A percentile compares a stretch with the other conserved stretches of the same genome.
Conservation (phyloP, 2,113 vertebrate genomes). For the Thermophis baileyi region DNA sequence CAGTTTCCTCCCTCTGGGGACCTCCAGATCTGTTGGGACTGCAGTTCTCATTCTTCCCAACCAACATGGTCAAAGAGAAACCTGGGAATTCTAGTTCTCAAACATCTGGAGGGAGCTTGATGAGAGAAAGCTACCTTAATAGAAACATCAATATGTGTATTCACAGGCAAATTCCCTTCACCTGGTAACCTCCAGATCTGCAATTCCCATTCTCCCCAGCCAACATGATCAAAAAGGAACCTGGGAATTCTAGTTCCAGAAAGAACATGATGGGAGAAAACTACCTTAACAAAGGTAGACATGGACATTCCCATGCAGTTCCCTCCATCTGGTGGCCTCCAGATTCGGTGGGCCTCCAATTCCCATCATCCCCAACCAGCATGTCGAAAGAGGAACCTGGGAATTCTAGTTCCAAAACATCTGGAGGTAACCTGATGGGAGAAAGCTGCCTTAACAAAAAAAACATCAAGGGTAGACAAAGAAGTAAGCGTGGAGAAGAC, state of each 20-base stretch:
- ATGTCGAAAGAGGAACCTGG: neutral
- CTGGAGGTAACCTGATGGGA: neutral
- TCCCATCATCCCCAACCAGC: neutral
- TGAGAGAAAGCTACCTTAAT: neutral
- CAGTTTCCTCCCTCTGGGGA: neutral
- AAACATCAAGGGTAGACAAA: conserved; percentile 8
- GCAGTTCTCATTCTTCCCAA: neutral
- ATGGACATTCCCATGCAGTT: conserved; percentile 1
- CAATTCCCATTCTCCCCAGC: neutral
- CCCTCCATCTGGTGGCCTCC: neutral
- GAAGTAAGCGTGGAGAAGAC: neutral
- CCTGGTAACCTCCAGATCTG: neutral
- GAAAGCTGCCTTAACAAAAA: neutral
- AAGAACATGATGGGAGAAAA: neutral
- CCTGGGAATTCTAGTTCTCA: neutral
- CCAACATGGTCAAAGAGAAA: neutral
- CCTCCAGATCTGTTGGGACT: neutral
- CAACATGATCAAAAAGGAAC: neutral
- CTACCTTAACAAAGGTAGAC: neutral
- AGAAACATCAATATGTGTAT: neutral
- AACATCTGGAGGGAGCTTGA: neutral
- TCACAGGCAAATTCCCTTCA: neutral
- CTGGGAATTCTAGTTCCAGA: neutral
- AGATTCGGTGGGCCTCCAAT: neutral
- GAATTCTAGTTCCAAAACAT: neutral